Conservation (phyloP, 2,113 vertebrate species). For the Zapornia atra region DNA sequence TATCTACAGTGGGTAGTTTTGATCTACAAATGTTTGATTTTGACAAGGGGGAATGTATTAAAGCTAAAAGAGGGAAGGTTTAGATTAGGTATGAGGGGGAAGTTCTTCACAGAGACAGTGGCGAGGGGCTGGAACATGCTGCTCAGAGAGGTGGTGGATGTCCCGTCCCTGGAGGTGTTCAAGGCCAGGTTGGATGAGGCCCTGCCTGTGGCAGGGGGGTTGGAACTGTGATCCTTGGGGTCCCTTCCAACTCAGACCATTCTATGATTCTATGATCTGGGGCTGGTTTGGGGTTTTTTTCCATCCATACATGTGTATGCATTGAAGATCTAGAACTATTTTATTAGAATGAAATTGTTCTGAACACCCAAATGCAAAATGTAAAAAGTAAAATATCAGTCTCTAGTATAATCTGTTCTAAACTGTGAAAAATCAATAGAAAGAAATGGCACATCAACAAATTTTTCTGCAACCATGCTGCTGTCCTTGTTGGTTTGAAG, state of each 20-base stretch:
- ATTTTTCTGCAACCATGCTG: not conserved
- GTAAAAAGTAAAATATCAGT: not conserved
- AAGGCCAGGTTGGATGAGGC: too few species aligned
- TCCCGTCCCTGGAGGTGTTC: too few species aligned
- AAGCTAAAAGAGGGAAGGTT: too few species aligned
- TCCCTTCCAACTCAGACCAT: too few species aligned
- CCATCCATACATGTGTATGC: not conserved
- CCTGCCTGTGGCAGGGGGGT: too few species aligned
- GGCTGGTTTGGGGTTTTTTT: not conserved
- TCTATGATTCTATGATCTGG: too few species aligned
- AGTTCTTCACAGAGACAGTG: too few species aligned
- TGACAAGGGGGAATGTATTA: too few species aligned
- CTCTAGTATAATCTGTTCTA: not conserved
- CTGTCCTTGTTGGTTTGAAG: not conserved
- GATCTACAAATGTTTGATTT: not conserved
- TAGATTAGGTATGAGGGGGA: too few species aligned
- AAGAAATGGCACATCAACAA: not conserved
- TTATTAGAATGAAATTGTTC: not conserved
- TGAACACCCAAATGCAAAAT: not conserved
- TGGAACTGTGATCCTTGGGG: too few species aligned
- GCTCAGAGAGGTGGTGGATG: too few species aligned
- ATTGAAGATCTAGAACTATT: not conserved
- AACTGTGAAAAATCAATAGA: not conserved
- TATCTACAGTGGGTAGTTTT: not conserved
- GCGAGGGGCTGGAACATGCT: too few species aligned